A percentile compares a stretch with the other conserved stretches of the same genome.
These are phyloP conservation scores for Drosophila paranaensis DNA, from an alignment of 2,888 invertebrate genomes.

Conservation along the genomic window DNA sequence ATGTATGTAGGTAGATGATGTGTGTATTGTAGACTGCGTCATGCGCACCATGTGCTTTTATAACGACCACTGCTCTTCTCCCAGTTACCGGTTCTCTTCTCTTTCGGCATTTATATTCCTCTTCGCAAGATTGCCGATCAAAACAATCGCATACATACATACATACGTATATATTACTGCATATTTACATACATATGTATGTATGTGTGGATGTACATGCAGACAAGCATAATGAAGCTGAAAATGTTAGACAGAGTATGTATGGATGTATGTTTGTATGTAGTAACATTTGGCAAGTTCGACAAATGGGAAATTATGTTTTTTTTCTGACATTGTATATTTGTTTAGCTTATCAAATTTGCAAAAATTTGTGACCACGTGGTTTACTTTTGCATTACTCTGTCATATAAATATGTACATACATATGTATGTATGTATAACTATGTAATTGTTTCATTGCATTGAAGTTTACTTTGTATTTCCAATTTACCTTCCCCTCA, in stretches of 20 bases:
- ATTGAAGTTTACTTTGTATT: neutral
- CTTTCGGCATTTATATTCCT: constrained; percentile 23
- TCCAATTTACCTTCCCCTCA: neutral
- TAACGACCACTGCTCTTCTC: constrained; percentile 23
- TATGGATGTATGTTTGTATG: neutral
- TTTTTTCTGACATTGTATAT: neutral
- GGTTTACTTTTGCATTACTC: constrained; percentile 11
- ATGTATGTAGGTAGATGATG: neutral
- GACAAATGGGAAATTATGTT: neutral
- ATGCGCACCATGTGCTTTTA: constrained; percentile 83
- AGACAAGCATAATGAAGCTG: neutral
- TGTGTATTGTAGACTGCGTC: constrained; percentile 48
- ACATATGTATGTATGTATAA: neutral
- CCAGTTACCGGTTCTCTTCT: constrained; percentile 41
- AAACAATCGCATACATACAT: constrained; percentile 44
- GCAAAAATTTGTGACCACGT: constrained; percentile 47
- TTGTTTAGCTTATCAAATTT: constrained; percentile 31
- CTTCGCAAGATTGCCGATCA: constrained; percentile 54
- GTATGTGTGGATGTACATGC: neutral
- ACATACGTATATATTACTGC: no score
- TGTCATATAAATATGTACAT: neutral
- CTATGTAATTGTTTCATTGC: constrained; percentile 18
- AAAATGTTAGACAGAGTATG: neutral
- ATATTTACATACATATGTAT: no score
- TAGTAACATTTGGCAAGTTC: neutral